phyloP scores from a whole-genome alignment of 2,888 invertebrate genomes.

The Hipparchia sbordonii region DNA sequence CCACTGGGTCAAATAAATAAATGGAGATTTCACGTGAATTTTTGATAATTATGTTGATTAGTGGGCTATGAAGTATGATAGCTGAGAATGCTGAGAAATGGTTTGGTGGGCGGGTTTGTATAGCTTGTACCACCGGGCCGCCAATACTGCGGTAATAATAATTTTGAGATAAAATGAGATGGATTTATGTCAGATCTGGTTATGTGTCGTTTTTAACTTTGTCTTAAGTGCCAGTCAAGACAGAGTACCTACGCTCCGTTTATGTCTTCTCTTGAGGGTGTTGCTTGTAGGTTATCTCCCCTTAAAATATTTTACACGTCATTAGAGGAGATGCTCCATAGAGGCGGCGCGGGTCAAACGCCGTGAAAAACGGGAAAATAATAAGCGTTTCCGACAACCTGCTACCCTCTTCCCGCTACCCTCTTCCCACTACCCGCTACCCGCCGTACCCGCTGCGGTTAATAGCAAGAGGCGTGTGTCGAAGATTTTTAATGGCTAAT shows the following conservation, averaged over 20 bases:
- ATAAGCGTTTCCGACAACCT: constrained; percentile 47
- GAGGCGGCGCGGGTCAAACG: constrained; percentile 60
- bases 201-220: no score
- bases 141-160: no score
- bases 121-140: no score
- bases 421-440: no score
- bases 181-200: no score
- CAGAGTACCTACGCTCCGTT: no score
- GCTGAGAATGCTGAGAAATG: neutral
- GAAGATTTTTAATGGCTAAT: constrained; percentile 38
- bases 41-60: neutral
- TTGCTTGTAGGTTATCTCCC: constrained; percentile 36
- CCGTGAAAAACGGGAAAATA: constrained; percentile 73
- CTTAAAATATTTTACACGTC: constrained; percentile 68
- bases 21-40: neutral
- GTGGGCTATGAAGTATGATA: neutral
- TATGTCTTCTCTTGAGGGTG: neutral
- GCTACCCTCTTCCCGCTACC: no score
- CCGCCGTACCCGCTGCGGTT: constrained; percentile 39
- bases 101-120: neutral
- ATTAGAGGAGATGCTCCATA: constrained; percentile 58
- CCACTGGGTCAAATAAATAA: neutral
- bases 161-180: neutral
- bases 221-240: no score
- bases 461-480: constrained; percentile 39